Evolutionary conservation across 2,113 vertebrate genomes (phyloP), one percentile per base, ranked within the genome.

Genomic region (Orcinus orca): DNA sequence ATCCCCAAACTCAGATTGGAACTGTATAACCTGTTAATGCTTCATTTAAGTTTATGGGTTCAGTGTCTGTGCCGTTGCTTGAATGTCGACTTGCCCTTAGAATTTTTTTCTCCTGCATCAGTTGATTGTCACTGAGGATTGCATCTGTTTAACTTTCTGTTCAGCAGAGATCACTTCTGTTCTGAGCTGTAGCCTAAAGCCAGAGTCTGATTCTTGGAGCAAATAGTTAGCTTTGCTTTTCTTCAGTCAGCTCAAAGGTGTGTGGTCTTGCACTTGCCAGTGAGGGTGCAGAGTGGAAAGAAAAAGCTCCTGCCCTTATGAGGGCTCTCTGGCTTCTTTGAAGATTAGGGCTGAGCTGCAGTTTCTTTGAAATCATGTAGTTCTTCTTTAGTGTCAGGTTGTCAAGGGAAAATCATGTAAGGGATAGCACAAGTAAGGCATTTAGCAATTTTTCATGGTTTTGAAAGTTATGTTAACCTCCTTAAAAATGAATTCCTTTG

Each of bases 11-110:
- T 97, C 62, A 89, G 80, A 97, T 65, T 86, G 92, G 95, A 97
- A 94, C 76, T 63, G 36, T 36, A 29, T 86, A 90, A 87, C n/a
- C 58, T 74, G 41, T 90, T 44, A 90, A 97, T 55, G 94, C 97
- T 60, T 92, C 97, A 92, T 94, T 96, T 95, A 89, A 89, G 67
- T 97, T 97, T 92, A 96, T 96, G 93, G 31, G 82, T 80, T 47
- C 88, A 12, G 1, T 74, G 86, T 91, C 88, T 79, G 41, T 82
- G 41, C 31, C 29, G 18, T 29, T 53, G 38, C 73, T 81, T 94
- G 88, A 88, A 95, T 91, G 88, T 90, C 55, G 3, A 25, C 88
- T 74, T 86, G 73, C 38, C 67, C 80, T 90, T 73, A 79, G 31
- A 86, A 23, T 44, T 25, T 47, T 44, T 71, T 63, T 88, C 38